Evolutionary conservation across 2,797 vertebrate genomes (phyloP).

Genomic region (Tolypeutes matacus): DNA sequence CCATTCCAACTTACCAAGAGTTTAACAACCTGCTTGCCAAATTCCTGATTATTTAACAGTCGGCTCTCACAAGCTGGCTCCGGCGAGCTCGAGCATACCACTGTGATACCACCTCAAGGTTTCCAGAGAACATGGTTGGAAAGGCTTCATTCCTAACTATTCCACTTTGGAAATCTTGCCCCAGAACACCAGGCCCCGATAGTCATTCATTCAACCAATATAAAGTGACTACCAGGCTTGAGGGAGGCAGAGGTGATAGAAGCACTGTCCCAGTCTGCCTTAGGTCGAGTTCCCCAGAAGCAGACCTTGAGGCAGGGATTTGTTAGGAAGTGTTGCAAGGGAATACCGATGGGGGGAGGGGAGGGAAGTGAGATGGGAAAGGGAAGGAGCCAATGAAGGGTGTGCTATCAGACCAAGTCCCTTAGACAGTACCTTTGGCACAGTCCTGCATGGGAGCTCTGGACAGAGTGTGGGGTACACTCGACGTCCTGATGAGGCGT

Average conservation of each 20-base stretch:
- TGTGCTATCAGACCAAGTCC: not conserved
- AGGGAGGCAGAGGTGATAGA: not conserved
- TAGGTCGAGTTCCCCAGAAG: not conserved
- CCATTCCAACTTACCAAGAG: not conserved
- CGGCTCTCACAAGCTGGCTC: not conserved
- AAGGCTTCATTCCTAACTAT: not conserved
- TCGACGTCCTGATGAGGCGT: not conserved
- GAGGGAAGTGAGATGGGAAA: not conserved
- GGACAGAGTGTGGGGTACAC: not conserved
- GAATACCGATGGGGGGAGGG: not conserved
- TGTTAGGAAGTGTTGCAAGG: not conserved
- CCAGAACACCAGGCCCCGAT: not conserved
- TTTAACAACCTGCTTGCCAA: not conserved
- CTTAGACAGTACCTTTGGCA: not conserved
- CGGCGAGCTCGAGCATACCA: not conserved
- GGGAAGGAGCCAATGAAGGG: too few species aligned
- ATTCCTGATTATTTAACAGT: not conserved
- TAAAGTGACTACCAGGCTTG: not conserved
- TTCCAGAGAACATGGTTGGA: conserved; percentile 10
- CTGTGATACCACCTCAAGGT: not conserved
- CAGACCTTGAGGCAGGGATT: not conserved
- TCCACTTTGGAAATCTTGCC: not conserved
- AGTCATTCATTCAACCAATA: not conserved
- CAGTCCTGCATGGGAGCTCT: not conserved
- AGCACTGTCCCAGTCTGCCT: not conserved